Evolutionary conservation across 2,113 vertebrate genomes (phyloP), one percentile per base, ranked within the genome.

Genomic region (Tapirus terrestris): DNA sequence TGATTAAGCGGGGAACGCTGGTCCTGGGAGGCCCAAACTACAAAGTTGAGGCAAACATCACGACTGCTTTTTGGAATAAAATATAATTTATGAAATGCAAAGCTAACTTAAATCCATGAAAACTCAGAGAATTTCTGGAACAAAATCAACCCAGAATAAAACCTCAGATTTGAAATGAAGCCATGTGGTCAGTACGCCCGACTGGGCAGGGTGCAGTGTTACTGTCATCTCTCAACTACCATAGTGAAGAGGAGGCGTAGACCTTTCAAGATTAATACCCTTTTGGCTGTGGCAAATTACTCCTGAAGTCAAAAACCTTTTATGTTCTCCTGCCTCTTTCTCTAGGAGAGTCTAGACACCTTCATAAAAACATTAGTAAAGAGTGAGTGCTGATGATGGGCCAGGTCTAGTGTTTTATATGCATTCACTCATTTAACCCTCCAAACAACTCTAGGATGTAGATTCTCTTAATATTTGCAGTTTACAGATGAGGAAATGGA

Each of bases 71-170:
- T 53, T 8, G 21, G 83, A 88, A 77, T 43, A 53, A 36, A 36
- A 68, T 76, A 79, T 20, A 63, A 51, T 25, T 83, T 53, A 70
- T 39, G 39, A 94, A 80, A 73, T 27, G 60, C 33, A 68, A 61
- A 94, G 27, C 27, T 88, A n/a, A 82, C 77, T 92, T 75, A 45
- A 91, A 51, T 91, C 86, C 73, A 80, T 56, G 88, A 87, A 91
- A 91, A 68, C 27, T 60, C 61, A 73, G 27, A 48, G 63, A 39
- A 81, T 91, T 33, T 87, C 56, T 51, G 63, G 61, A 56, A 87
- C 36, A 80, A 87, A 86, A 67, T 58, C 87, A 81, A 65, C 31
- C 27, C 63, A 87, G 65, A 87, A 68, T 51, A 73, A 60, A 94
- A 53, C 9, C 82, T 53, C 51, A 23, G 67, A 39, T 48, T 82